Conservation (phyloP, 2,797 vertebrate genomes). For the Chiloscyllium punctatum region DNA sequence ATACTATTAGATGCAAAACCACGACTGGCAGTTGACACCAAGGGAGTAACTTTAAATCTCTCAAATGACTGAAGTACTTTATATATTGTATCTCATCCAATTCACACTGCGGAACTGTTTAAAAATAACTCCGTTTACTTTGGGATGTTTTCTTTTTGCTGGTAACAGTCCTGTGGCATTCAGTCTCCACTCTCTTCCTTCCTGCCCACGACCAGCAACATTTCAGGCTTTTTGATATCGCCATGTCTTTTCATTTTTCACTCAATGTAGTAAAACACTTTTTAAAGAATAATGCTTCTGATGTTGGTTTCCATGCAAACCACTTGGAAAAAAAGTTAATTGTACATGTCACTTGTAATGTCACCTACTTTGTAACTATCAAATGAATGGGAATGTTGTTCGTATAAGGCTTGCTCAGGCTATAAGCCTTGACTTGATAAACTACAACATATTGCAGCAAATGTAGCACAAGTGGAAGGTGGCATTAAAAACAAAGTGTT, state of each 20-base stretch:
- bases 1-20: constrained; percentile 27
- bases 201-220: background rate
- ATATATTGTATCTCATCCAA: constrained; percentile 39
- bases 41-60: constrained; percentile 6
- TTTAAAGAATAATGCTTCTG: background rate
- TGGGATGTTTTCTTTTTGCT: constrained; percentile 51
- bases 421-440: background rate
- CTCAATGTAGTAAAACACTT: background rate
- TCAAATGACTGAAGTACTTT: background rate
- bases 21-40: constrained; percentile 6
- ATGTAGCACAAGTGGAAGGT: background rate
- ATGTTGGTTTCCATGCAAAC: background rate
- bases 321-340: background rate
- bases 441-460: background rate
- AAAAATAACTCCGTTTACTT: constrained; percentile 58
- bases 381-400: background rate
- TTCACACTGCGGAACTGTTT: constrained; percentile 55
- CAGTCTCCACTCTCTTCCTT: constrained; percentile 45
- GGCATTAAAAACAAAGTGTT: too few species aligned
- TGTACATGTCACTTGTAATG: background rate
- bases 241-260: background rate
- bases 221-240: background rate
- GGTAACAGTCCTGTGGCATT: constrained; percentile 51
- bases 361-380: background rate
- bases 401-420: background rate